Conservation (phyloP, 2,888 invertebrate genomes). For the Tetheella fluctuosa region DNA sequence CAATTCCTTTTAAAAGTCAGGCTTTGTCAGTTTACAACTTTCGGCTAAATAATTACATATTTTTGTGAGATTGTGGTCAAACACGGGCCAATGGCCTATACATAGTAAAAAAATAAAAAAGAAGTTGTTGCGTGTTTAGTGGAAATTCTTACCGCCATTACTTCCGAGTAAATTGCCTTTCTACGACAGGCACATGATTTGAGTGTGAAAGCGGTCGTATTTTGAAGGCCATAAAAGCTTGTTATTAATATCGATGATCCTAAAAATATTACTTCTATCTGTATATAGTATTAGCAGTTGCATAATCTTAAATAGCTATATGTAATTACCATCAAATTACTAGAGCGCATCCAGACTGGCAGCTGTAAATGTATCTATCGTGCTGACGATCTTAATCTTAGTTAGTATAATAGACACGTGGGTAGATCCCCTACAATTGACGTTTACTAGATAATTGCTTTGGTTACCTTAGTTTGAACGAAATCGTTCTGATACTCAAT, state of each 20-base stretch:
- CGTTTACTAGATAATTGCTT: conserved; percentile 54
- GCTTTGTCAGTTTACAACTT: too few species aligned
- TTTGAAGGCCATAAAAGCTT: conserved; percentile 25
- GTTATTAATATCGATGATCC: conserved; percentile 12
- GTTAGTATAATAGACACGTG: conserved; percentile 43
- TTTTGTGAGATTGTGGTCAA: too few species aligned
- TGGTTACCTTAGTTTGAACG: conserved; percentile 29
- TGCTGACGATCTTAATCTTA: conserved; percentile 37
- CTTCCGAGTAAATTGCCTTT: conserved; percentile 42
- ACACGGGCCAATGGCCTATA: too few species aligned
- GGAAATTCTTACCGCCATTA: conserved; percentile 40
- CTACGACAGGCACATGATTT: conserved; percentile 48
- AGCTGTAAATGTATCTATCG: conserved; percentile 38
- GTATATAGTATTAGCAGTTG: too few species aligned
- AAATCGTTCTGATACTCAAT: conserved; percentile 45
- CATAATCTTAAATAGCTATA: too few species aligned
- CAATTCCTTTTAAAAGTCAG: too few species aligned
- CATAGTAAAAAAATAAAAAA: too few species aligned
- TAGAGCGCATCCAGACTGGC: conserved; percentile 44
- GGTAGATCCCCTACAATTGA: conserved; percentile 47
- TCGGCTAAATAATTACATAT: too few species aligned
- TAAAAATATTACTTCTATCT: conserved; percentile 3
- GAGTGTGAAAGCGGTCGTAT: conserved; percentile 35
- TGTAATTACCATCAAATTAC: conserved; percentile 39
- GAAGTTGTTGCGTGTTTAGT: conserved; percentile 46